These are phyloP conservation scores for Enteromius treurensis DNA, from an alignment of 2,797 vertebrate genomes.

Conservation along the genomic window DNA sequence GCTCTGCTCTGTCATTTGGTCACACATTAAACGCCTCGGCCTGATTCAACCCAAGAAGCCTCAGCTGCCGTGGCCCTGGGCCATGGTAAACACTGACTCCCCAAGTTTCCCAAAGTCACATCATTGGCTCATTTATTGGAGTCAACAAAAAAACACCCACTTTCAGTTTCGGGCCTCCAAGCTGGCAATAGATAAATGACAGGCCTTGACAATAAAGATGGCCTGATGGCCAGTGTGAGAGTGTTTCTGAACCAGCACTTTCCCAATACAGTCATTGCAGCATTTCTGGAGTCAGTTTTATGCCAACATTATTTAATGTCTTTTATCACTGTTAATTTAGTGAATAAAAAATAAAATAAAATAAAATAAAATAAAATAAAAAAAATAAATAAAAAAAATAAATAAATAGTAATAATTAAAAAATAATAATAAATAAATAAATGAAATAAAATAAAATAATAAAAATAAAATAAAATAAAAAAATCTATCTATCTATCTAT, in stretches of 20 bases:
- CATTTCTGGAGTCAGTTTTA: not conserved
- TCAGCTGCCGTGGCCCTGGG: constrained; percentile 22
- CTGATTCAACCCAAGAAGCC: constrained; percentile 27
- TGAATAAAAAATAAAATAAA: not conserved
- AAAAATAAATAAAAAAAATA: too few relatives aligned
- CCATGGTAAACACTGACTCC: constrained; percentile 27
- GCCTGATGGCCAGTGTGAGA: not conserved
- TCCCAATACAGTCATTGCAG: not conserved
- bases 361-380: not conserved
- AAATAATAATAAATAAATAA: too few relatives aligned
- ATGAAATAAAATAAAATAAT: too few relatives aligned
- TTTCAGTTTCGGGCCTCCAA: not conserved
- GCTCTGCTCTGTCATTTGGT: constrained; percentile 23
- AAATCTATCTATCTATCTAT: too few relatives aligned
- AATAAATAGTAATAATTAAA: too few relatives aligned
- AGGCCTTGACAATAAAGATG: not conserved
- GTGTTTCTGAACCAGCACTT: constrained; percentile 3
- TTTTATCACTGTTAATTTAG: not conserved
- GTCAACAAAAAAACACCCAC: constrained; percentile 33
- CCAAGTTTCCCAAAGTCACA: constrained; percentile 21
- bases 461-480: too few relatives aligned
- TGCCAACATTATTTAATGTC: not conserved
- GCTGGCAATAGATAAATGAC: constrained; percentile 10
- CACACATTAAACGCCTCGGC: constrained; percentile 24
- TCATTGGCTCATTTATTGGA: constrained; percentile 12